Percentiles rank a stretch among this genome's conserved stretches.
phyloP scores from a whole-genome alignment of 2,113 vertebrate species.

The Oenanthe melanoleuca region DNA sequence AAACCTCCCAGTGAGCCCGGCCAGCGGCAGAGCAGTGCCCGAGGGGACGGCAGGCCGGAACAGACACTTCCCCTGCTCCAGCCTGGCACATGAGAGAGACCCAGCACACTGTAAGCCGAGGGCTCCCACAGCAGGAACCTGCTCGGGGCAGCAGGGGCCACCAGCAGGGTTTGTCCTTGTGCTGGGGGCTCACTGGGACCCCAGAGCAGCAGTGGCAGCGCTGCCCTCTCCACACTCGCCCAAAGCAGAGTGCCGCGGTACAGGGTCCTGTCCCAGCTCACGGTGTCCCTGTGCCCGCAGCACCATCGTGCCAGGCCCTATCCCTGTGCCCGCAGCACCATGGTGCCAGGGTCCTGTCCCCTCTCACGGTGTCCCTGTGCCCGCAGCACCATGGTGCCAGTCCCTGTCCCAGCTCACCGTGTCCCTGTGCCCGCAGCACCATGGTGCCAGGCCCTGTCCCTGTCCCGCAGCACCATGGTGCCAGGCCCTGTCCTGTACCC shows the following conservation, averaged over 20 bases:
- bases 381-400: slow-evolving; percentile 35
- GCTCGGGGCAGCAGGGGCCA: neutral
- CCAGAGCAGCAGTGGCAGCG: neutral
- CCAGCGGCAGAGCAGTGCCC: neutral
- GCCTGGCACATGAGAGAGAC: neutral
- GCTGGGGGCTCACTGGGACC: rapidly evolving
- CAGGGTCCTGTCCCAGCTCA: neutral
- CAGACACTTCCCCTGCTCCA: neutral
- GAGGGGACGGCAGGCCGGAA: neutral
- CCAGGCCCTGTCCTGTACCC: too few relatives aligned
- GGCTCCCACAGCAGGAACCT: neutral
- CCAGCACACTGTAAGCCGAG: rapidly evolving
- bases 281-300: neutral
- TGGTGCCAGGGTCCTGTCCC: neutral
- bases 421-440: rapidly evolving
- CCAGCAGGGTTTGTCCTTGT: rapidly evolving
- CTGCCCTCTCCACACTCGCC: rapidly evolving
- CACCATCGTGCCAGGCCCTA: neutral
- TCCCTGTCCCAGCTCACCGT: too few relatives aligned
- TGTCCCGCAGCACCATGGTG: too few relatives aligned
- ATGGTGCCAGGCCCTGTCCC: too few relatives aligned
- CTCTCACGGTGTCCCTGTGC: neutral
- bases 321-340: slow-evolving; percentile 33
- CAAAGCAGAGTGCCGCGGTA: rapidly evolving
- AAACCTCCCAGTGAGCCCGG: neutral